phyloP scores from a whole-genome alignment of 2,113 vertebrate species.

The Channa maculata region DNA sequence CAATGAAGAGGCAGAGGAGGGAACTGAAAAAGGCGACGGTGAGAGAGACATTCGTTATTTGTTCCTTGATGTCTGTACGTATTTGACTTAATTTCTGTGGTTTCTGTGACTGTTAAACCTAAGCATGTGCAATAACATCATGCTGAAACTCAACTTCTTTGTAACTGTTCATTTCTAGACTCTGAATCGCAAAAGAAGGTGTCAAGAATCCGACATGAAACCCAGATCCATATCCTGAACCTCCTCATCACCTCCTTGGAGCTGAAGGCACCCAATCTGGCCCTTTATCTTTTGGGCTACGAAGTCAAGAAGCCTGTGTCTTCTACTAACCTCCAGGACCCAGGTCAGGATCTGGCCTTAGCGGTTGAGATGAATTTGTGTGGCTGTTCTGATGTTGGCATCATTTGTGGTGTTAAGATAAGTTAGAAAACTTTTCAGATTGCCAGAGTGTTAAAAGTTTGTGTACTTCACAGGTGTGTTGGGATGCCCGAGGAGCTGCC shows the following conservation, averaged over 20 bases:
- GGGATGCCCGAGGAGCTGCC: constrained; percentile 94
- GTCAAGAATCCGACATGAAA: constrained; percentile 90
- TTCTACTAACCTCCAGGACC: constrained; percentile 95
- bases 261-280: constrained; percentile 91
- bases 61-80: rapidly evolving
- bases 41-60: constrained; percentile 21
- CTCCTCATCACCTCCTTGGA: constrained; percentile 96
- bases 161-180: constrained; percentile 55
- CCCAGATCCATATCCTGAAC: constrained; percentile 95
- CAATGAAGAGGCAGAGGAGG: constrained; percentile 93
- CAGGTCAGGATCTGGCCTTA: constrained; percentile 81
- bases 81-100: neutral
- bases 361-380: neutral
- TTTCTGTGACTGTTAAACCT: neutral
- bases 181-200: constrained; percentile 85
- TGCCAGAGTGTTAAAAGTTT: neutral
- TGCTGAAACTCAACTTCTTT: neutral
- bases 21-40: constrained; percentile 88
- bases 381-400: neutral
- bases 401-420: neutral
- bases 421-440: neutral
- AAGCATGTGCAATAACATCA: neutral
- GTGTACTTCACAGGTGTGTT: constrained; percentile 88
- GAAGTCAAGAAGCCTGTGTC: constrained; percentile 96
- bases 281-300: constrained; percentile 93